Base-by-base conservation (phyloP, 2,797 vertebrate species). In the Epinephelus malabaricus region DNA sequence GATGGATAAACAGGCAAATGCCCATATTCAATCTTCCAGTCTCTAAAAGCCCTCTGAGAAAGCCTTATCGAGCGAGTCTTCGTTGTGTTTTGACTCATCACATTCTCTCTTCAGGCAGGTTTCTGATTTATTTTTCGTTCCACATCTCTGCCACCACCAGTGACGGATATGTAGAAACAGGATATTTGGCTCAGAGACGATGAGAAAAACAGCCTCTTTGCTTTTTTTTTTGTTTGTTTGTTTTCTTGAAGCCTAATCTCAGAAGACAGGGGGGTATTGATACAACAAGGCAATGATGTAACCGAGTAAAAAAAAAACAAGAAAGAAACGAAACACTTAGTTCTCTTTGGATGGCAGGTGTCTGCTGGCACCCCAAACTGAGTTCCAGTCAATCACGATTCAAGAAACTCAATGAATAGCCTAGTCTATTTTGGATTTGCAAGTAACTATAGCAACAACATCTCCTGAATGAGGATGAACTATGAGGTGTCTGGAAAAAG, bases 31-130 rank as follows among this genome's bases (percentile, higher is more conserved):
- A 86, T 89, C 76, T 77, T 3, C 30, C 62, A 69, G 68, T 67
- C 66, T 74, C 77, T 92, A 69, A 86, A 88, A 91, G 84, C 84
- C 59, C 64, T 74, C 43, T 46, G 87, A 75, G 73, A 62, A 83
- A 68, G 69, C 56, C 38, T 76, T 34, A 80, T 75, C 10, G 61
- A 86, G 70, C 40, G 45, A 67, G 34, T 79, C 70, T 23, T 58
- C 69, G 55, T 11, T 43, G 38, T 58, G n/a, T 61, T 85, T 81
- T 21, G 69, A 86, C 68, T 91, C 70, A 43, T 77, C 71, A 71
- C 50, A 55, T 54, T 74, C 68, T 72, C 45, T 69, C 80, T 69
- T 73, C 34, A 47, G 81, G 64, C 68, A 66, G 58, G 0, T 73
- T 77, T 67, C 5, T 11, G 7, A 54, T 19, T 34, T 21, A 49